A percentile compares a stretch with the other conserved stretches of the same genome.
phyloP scores from a whole-genome alignment of 2,797 vertebrate species.

The Melanotaenia parkinsoni region DNA sequence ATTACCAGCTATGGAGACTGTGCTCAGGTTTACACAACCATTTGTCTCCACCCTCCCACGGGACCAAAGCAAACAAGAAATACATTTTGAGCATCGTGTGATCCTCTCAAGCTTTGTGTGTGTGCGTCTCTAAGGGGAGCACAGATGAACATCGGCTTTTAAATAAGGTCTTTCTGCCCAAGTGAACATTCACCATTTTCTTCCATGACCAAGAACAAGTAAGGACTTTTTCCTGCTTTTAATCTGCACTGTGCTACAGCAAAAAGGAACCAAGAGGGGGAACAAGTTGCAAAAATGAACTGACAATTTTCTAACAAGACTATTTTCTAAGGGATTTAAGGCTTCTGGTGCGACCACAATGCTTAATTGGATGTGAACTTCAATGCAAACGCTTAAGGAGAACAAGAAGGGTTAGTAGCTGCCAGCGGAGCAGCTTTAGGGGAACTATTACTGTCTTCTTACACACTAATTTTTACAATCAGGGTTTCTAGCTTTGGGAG shows the following conservation, averaged over 20 bases:
- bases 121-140: constrained; percentile 49
- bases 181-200: constrained; percentile 49
- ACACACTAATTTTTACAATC: constrained; percentile 5
- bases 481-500: neutral
- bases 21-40: constrained; percentile 32
- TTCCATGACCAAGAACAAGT: constrained; percentile 17
- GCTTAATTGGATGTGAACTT: constrained; percentile 40
- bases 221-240: constrained; percentile 15
- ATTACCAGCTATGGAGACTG: constrained; percentile 17
- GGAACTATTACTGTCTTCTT: neutral
- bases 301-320: constrained; percentile 12
- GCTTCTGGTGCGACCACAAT: neutral
- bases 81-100: constrained; percentile 55
- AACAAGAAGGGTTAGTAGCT: constrained; percentile 3
- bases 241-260: constrained; percentile 11
- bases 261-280: neutral
- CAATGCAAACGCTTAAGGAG: constrained; percentile 27
- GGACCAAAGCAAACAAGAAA: constrained; percentile 49
- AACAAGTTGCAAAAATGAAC: neutral
- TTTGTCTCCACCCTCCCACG: constrained; percentile 49
- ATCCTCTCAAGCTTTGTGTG: constrained; percentile 63
- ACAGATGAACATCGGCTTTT: constrained; percentile 49
- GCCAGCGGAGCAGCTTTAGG: constrained; percentile 30
- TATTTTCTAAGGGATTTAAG: constrained; percentile 10
- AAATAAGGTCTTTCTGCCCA: constrained; percentile 60